Percentiles rank a stretch among this genome's conserved stretches.
Conservation (phyloP, 2,888 invertebrate genomes). For the Bimastos eiseni region DNA sequence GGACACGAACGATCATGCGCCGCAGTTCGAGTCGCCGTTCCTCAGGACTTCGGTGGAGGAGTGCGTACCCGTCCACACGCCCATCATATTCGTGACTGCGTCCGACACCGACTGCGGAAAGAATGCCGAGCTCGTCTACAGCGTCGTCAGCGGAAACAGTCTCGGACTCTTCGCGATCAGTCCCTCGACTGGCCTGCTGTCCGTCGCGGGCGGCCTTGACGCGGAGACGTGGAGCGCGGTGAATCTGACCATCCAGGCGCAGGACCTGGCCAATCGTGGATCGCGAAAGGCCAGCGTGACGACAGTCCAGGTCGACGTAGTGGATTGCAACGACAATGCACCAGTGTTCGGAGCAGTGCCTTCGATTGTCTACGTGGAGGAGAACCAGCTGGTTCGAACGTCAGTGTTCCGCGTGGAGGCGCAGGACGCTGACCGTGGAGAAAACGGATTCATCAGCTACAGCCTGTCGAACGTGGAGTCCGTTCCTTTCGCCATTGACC, state of each 20-base stretch:
- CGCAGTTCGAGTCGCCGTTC: slow-evolving; percentile 72
- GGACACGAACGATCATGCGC: slow-evolving; percentile 82
- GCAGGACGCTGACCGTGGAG: slow-evolving; percentile 85
- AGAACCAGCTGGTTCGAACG: slow-evolving; percentile 84
- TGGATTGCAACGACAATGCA: slow-evolving; percentile 92
- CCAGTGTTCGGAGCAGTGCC: slow-evolving; percentile 74
- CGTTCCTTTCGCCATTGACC: slow-evolving; percentile 93
- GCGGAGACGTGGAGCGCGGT: slow-evolving; percentile 78
- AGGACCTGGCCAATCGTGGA: slow-evolving; percentile 72
- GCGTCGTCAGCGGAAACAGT: slow-evolving; percentile 79
- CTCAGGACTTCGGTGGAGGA: slow-evolving; percentile 87
- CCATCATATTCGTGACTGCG: slow-evolving; percentile 83
- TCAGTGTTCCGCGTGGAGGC: slow-evolving; percentile 83
- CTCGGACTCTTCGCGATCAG: slow-evolving; percentile 85
- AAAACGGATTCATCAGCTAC: slow-evolving; percentile 93
- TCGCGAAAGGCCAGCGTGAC: slow-evolving; percentile 80
- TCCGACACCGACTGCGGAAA: slow-evolving; percentile 81
- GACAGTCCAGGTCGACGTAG: slow-evolving; percentile 78
- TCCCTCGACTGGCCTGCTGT: slow-evolving; percentile 84
- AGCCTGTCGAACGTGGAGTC: slow-evolving; percentile 85
- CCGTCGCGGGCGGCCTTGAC: slow-evolving; percentile 77
- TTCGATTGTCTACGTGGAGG: slow-evolving; percentile 76
- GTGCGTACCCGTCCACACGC: slow-evolving; percentile 84
- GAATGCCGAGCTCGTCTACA: slow-evolving; percentile 81
- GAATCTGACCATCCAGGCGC: slow-evolving; percentile 50